phyloP scores from a whole-genome alignment of 2,888 invertebrate genomes.

The Polymixis lichenea region DNA sequence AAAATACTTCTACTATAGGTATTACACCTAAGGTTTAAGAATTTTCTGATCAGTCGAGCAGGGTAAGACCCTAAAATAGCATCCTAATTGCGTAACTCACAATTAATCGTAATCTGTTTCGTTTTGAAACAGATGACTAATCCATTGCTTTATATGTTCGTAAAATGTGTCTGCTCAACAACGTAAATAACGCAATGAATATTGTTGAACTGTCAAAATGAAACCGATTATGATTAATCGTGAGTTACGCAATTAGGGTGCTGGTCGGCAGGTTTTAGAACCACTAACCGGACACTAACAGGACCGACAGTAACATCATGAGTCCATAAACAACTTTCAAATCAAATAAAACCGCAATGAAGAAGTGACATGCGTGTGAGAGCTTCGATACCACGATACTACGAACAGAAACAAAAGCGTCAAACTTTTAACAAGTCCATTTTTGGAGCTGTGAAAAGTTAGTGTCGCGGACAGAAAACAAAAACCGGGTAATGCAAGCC shows the following conservation, averaged over 20 bases:
- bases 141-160: too few species aligned
- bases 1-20: background rate
- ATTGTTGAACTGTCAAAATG: too few species aligned
- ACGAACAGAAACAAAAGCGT: background rate
- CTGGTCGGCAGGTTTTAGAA: background rate
- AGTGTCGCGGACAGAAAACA: background rate
- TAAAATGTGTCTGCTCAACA: too few species aligned
- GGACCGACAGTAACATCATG: background rate
- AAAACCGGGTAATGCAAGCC: background rate
- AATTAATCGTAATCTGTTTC: too few species aligned
- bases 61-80: too few species aligned
- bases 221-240: too few species aligned
- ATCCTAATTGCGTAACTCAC: too few species aligned
- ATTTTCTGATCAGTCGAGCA: background rate
- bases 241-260: too few species aligned
- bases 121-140: too few species aligned
- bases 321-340: background rate
- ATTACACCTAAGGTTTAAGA: background rate
- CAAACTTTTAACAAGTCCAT: background rate
- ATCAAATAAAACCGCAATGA: background rate
- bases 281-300: background rate
- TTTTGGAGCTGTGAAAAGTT: background rate
- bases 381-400: background rate
- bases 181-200: too few species aligned
- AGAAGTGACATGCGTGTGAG: background rate